These are phyloP conservation scores for Hippocampus zosterae DNA, from an alignment of 2,113 vertebrate species.

Conservation along the genomic window DNA sequence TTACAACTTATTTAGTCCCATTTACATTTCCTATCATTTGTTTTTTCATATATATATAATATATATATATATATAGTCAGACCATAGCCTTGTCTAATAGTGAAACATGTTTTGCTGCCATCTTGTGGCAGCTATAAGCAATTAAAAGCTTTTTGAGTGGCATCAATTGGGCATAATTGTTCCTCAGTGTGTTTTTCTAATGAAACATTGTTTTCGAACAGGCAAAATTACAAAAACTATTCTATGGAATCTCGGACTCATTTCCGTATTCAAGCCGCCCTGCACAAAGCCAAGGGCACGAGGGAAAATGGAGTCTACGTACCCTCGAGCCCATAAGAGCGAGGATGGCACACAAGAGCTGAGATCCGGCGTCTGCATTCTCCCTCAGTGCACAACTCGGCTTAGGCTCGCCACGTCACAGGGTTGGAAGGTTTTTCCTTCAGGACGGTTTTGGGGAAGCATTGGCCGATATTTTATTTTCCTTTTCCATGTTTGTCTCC, in stretches of 20 bases:
- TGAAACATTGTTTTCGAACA: constrained; percentile 51
- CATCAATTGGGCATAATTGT: neutral
- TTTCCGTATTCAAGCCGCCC: constrained; percentile 94
- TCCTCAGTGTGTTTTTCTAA: neutral
- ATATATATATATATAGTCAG: no score
- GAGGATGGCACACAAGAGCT: constrained; percentile 30
- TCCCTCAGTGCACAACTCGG: constrained; percentile 36
- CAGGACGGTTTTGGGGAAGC: constrained; percentile 10
- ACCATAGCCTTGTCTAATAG: no score
- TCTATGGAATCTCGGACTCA: constrained; percentile 98
- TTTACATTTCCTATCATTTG: no score
- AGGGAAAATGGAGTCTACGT: constrained; percentile 73
- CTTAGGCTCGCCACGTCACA: constrained; percentile 7
- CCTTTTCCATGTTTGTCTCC: constrained; percentile 2
- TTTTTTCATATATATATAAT: no score
- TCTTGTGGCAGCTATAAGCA: no score
- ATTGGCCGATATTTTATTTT: constrained; percentile 12
- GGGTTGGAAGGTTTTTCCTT: constrained; percentile 11
- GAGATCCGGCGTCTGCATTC: constrained; percentile 21
- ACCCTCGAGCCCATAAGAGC: constrained; percentile 64
- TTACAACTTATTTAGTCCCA: no score
- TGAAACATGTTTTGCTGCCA: no score
- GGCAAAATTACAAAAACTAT: constrained; percentile 98
- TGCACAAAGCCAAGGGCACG: constrained; percentile 82
- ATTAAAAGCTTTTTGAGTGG: no score